phyloP scores from a whole-genome alignment of 2,888 invertebrate species.

The Erebia epiphron region DNA sequence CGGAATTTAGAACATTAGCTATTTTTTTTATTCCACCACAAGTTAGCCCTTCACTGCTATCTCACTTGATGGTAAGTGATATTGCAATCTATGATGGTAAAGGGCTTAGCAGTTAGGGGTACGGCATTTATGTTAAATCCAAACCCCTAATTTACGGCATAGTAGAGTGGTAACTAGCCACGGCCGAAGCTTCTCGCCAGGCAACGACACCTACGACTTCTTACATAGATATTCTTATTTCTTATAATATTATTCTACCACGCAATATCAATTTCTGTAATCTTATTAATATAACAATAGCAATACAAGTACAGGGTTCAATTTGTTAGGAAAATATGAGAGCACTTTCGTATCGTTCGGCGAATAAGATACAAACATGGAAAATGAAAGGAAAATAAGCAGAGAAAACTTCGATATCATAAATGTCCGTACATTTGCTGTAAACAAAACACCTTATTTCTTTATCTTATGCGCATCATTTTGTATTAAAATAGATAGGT shows the following conservation, averaged over 20 bases:
- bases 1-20: neutral
- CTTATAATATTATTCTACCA: no score
- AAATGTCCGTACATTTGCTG: constrained; percentile 25
- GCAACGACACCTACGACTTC: no score
- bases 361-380: constrained; percentile 61
- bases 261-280: neutral
- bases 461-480: neutral
- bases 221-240: neutral
- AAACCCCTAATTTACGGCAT: no score
- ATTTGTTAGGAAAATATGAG: constrained; percentile 65
- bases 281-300: constrained; percentile 18
- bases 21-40: no score
- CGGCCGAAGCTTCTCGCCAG: no score
- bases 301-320: constrained; percentile 44
- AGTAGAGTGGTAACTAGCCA: no score
- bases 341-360: constrained; percentile 46
- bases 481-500: neutral
- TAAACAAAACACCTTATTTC: constrained; percentile 23
- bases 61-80: no score
- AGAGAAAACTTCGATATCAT: constrained; percentile 29
- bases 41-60: no score
- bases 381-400: constrained; percentile 71
- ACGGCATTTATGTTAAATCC: no score
- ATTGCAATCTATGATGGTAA: no score
- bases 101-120: no score